These are phyloP conservation scores for Meloidogyne hapla DNA, from an alignment of 1,140 invertebrate genomes.

Conservation along the genomic window DNA sequence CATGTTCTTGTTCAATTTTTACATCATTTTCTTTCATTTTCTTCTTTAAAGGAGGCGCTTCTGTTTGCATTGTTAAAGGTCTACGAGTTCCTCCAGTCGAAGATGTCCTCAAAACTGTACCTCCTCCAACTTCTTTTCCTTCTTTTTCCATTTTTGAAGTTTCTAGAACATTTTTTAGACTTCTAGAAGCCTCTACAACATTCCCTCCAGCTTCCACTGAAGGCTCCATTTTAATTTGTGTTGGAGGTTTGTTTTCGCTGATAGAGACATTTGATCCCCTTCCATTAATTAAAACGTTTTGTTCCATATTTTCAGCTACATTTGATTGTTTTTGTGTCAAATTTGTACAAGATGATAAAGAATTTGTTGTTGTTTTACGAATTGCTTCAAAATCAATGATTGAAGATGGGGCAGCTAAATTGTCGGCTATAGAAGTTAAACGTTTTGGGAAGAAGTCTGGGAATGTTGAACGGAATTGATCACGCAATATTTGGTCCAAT, in stretches of 20 bases:
- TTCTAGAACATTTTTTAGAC: too few relatives aligned
- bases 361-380: slow-evolving; percentile 8
- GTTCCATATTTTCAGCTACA: neutral
- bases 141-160: too few relatives aligned
- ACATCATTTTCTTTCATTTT: neutral
- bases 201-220: slow-evolving; percentile 31
- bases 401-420: slow-evolving; percentile 25
- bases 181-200: slow-evolving; percentile 41
- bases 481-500: slow-evolving; percentile 24
- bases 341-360: neutral
- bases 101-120: neutral
- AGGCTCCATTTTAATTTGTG: neutral
- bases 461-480: slow-evolving; percentile 38
- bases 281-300: neutral
- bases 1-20: too few relatives aligned
- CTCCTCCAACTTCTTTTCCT: neutral
- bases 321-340: neutral
- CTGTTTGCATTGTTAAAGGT: neutral
- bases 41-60: neutral
- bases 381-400: slow-evolving; percentile 34
- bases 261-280: neutral
- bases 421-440: slow-evolving; percentile 14
- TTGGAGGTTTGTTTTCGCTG: too few relatives aligned
- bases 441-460: slow-evolving; percentile 31
- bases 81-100: too few relatives aligned